These are phyloP conservation scores for Elymnias hypermnestra DNA, from an alignment of 1,140 invertebrate species.

Conservation along the genomic window DNA sequence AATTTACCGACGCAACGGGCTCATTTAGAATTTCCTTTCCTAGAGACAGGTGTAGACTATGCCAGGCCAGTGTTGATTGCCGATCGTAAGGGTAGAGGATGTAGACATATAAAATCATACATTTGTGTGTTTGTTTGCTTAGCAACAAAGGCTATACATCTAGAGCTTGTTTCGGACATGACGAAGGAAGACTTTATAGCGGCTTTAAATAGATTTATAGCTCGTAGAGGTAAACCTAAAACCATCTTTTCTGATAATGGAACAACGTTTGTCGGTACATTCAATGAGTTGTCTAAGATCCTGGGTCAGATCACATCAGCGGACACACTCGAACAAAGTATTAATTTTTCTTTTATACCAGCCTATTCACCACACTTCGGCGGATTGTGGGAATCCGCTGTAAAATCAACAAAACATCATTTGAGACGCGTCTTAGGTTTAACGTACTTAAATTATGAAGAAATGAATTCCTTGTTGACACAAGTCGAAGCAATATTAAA, in stretches of 20 bases:
- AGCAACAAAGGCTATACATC: constrained; percentile 19
- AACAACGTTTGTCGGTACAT: constrained; percentile 8
- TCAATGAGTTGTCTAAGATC: not conserved
- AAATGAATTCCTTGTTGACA: constrained; percentile 37
- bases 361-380: constrained; percentile 32
- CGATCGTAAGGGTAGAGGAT: constrained; percentile 28
- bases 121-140: constrained; percentile 26
- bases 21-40: constrained; percentile 22
- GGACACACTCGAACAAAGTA: not conserved
- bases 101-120: constrained; percentile 35
- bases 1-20: constrained; percentile 15
- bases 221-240: constrained; percentile 17
- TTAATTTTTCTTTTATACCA: constrained; percentile 8
- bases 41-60: constrained; percentile 33
- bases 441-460: constrained; percentile 35
- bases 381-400: constrained; percentile 31
- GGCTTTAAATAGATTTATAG: constrained; percentile 18
- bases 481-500: constrained; percentile 45
- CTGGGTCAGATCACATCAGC: not conserved
- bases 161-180: constrained; percentile 20
- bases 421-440: constrained; percentile 17
- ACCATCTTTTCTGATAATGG: constrained; percentile 19
- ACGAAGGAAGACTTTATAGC: constrained; percentile 8
- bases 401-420: constrained; percentile 34
- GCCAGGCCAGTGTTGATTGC: constrained; percentile 39